Conservation (phyloP, 2,797 vertebrate species). For the Clamator glandarius region DNA sequence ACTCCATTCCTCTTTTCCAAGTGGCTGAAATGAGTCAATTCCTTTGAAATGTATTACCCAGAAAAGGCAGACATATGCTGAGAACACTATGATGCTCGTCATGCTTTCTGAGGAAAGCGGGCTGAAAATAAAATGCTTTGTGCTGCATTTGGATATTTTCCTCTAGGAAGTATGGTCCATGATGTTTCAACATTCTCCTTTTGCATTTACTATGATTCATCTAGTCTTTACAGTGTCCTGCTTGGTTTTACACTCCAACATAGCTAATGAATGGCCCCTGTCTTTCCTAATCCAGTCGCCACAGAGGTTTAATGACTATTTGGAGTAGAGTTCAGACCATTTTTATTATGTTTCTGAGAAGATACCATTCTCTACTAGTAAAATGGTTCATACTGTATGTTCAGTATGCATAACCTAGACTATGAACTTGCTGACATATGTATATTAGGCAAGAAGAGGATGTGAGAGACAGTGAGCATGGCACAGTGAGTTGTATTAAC, state of each 20-base stretch:
- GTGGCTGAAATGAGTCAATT: background rate
- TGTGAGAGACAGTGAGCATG: background rate
- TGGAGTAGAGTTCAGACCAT: background rate
- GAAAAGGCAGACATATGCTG: background rate
- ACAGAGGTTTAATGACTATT: background rate
- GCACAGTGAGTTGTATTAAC: background rate
- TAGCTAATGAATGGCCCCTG: background rate
- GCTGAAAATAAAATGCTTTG: background rate
- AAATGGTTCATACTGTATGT: background rate
- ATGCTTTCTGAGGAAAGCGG: background rate
- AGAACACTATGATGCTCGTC: rapidly evolving
- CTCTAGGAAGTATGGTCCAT: background rate
- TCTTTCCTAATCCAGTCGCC: background rate
- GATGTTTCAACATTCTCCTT: background rate
- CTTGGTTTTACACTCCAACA: background rate
- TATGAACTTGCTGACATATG: background rate
- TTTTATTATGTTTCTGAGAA: background rate
- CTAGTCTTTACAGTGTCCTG: background rate
- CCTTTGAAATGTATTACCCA: background rate
- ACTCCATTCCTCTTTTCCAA: background rate
- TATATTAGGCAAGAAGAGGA: background rate
- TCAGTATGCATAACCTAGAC: background rate
- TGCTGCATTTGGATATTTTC: background rate
- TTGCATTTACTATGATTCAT: background rate
- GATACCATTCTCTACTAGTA: background rate